These are phyloP conservation scores for Steinernema scapterisci DNA, from an alignment of 2,888 invertebrate genomes.

Conservation along the genomic window DNA sequence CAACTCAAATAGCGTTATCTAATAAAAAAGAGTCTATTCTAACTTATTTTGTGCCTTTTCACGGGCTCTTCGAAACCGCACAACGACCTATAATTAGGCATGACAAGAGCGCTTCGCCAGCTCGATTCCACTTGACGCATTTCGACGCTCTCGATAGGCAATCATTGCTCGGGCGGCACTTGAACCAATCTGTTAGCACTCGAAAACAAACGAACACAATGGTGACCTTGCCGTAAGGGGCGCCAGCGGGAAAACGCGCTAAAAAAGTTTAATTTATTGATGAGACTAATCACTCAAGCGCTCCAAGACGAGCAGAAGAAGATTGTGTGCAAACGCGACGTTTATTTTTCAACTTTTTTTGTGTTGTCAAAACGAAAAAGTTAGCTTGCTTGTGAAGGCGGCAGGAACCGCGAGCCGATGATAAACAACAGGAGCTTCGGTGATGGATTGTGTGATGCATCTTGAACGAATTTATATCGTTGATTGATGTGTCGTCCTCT, in stretches of 20 bases:
- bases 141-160: conserved; percentile 23
- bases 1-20: conserved; percentile 28
- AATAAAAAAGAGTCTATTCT: conserved; percentile 31
- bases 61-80: neutral
- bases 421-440: conserved; percentile 30
- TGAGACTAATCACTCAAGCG: conserved; percentile 10
- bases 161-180: conserved; percentile 24
- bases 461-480: conserved; percentile 32
- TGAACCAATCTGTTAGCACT: conserved; percentile 30
- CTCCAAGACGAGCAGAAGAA: neutral
- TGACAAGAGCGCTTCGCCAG: conserved; percentile 29
- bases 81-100: conserved; percentile 18
- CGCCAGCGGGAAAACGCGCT: too few species aligned
- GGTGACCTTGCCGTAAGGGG: conserved; percentile 28
- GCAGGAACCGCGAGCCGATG: conserved; percentile 23
- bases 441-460: conserved; percentile 33
- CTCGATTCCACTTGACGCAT: conserved; percentile 26
- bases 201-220: conserved; percentile 8
- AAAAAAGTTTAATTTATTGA: conserved; percentile 26
- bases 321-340: conserved; percentile 20
- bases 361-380: conserved; percentile 12
- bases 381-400: conserved; percentile 27
- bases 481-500: conserved; percentile 29
- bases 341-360: conserved; percentile 12
- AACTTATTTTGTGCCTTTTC: neutral